A percentile compares a stretch with the other conserved stretches of the same genome.
Conservation (phyloP, 2,113 vertebrate genomes). For the Cettia cetti region DNA sequence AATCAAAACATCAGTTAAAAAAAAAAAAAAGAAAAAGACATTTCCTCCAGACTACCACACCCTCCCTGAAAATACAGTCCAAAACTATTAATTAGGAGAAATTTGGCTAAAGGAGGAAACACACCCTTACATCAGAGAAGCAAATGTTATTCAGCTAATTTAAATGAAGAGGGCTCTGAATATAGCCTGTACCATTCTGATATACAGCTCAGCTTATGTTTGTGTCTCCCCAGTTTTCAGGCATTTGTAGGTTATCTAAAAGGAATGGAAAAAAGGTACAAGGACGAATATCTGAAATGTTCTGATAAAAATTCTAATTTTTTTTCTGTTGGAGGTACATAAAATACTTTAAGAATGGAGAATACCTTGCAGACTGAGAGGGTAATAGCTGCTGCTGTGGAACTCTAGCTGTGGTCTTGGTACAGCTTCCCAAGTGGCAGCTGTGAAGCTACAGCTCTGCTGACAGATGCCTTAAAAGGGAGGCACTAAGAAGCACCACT, state of each 20-base stretch:
- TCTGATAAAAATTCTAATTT: neutral
- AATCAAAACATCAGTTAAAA: neutral
- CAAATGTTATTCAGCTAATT: neutral
- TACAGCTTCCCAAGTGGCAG: neutral
- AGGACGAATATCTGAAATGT: neutral
- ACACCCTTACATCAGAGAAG: neutral
- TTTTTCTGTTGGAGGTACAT: neutral
- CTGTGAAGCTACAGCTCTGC: neutral
- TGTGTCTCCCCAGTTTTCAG: neutral
- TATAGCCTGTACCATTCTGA: neutral
- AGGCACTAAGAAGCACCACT: neutral
- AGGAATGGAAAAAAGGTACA: neutral
- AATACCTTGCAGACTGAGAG: neutral
- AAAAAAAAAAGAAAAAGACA: neutral
- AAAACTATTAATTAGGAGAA: neutral
- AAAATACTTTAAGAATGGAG: neutral
- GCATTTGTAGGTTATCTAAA: neutral
- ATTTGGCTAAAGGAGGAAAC: neutral
- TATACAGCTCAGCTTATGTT: neutral
- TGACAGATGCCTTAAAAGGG: neutral
- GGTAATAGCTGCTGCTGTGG: neutral
- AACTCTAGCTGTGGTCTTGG: neutral
- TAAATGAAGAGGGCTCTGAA: neutral
- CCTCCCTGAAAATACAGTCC: neutral
- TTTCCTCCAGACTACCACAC: neutral